phyloP scores from a whole-genome alignment of 23 tunicate species.

The Ascidia mentula region DNA sequence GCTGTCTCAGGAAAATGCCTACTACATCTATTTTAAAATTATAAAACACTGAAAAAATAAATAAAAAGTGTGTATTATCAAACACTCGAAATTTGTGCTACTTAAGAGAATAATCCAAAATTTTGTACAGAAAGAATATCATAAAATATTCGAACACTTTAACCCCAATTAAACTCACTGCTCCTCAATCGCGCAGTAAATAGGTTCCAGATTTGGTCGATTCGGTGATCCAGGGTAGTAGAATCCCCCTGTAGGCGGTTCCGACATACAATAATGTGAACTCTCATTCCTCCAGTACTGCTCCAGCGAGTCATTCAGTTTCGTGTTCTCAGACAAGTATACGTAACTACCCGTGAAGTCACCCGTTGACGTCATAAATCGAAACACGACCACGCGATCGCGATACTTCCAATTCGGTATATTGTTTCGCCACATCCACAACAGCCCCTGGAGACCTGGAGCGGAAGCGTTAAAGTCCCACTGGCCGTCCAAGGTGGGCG shows the following conservation, averaged over 20 bases:
- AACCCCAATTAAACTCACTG: slow-evolving; percentile 40
- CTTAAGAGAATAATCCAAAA: too few species aligned
- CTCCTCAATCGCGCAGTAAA: slow-evolving; percentile 60
- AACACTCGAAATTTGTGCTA: too few species aligned
- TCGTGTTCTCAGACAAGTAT: not conserved
- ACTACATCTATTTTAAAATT: too few species aligned
- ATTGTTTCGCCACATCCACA: not conserved
- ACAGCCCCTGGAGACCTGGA: not conserved
- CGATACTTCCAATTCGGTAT: slow-evolving; percentile 15
- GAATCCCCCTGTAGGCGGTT: slow-evolving; percentile 43
- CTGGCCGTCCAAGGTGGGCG: not conserved
- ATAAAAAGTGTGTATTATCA: too few species aligned
- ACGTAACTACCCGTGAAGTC: not conserved
- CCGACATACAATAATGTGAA: slow-evolving; percentile 36
- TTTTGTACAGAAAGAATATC: too few species aligned
- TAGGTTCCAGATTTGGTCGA: slow-evolving; percentile 59
- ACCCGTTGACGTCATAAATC: slow-evolving; percentile 6
- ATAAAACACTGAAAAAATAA: too few species aligned
- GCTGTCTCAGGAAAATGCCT: too few species aligned
- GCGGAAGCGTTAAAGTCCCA: not conserved
- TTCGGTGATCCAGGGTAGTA: slow-evolving; percentile 62
- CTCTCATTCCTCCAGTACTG: slow-evolving; percentile 39
- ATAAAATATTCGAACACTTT: too few species aligned
- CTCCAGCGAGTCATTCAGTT: not conserved
- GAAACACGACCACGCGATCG: slow-evolving; percentile 8